Conservation (phyloP, 2,113 vertebrate species). For the Sardina pilchardus region DNA sequence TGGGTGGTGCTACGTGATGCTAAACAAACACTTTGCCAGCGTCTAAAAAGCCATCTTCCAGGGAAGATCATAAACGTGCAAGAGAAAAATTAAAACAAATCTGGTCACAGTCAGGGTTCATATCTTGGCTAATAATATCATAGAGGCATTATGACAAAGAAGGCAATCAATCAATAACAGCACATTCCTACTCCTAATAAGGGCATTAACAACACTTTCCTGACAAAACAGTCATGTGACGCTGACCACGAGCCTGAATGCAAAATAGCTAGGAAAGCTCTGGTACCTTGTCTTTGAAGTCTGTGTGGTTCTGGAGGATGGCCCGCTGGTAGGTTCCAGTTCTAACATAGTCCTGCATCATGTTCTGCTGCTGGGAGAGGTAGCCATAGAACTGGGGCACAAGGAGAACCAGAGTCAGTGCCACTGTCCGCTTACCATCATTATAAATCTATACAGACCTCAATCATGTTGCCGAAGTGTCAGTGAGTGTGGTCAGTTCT, state of each 20-base stretch:
- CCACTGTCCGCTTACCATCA: background rate
- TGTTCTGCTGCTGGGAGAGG: slow-evolving; percentile 99
- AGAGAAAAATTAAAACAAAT: background rate
- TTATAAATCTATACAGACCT: background rate
- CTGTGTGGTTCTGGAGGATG: slow-evolving; percentile 93
- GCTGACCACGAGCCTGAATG: background rate
- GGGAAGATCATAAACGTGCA: background rate
- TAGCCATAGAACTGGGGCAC: slow-evolving; percentile 90
- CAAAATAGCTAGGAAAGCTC: background rate
- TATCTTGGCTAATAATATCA: background rate
- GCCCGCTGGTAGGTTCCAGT: slow-evolving; percentile 96
- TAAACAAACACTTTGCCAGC: background rate
- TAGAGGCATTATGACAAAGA: background rate
- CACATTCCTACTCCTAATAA: background rate
- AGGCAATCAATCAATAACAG: background rate
- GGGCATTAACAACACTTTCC: background rate
- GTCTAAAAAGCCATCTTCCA: background rate
- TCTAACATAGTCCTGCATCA: slow-evolving; percentile 98
- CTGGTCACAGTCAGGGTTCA: background rate
- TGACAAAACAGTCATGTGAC: background rate
- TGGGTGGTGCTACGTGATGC: background rate
- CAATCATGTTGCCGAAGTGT: background rate
- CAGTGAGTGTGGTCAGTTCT: background rate
- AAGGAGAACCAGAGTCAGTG: background rate
- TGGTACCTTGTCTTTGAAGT: slow-evolving; percentile 94